Evolutionary conservation across 2,113 vertebrate genomes (phyloP).

Genomic region (Noctilio leporinus): DNA sequence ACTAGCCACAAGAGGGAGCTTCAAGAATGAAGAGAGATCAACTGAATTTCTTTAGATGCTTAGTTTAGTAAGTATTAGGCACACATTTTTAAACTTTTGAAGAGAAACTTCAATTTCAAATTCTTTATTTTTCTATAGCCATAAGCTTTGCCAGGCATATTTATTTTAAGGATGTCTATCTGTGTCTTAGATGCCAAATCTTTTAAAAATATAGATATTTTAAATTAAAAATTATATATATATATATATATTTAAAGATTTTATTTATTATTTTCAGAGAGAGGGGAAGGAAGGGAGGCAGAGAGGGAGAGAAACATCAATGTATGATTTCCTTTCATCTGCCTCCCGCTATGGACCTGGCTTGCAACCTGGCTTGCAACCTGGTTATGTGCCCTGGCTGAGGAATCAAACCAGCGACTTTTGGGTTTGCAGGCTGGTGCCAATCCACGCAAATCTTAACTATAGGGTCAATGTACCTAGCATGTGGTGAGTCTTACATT

Average conservation of each 20-base stretch:
- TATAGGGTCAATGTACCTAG: background rate
- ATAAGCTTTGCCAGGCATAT: background rate
- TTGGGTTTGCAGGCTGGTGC: too few species aligned
- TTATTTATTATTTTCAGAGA: too few species aligned
- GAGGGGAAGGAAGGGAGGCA: too few species aligned
- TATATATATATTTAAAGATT: too few species aligned
- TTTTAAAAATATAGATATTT: too few species aligned
- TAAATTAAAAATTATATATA: too few species aligned
- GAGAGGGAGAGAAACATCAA: too few species aligned
- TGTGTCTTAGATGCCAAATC: background rate
- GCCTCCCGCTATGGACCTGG: too few species aligned
- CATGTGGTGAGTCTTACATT: background rate
- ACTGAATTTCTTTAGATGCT: background rate
- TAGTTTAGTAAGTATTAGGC: background rate
- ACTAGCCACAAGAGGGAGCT: constrained; percentile 50
- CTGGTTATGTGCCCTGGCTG: too few species aligned
- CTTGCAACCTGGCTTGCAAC: too few species aligned
- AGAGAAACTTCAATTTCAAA: background rate
- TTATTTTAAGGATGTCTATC: background rate
- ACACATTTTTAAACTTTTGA: constrained; percentile 9
- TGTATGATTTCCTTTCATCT: too few species aligned
- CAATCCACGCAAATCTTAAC: constrained; percentile 22
- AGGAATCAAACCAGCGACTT: too few species aligned
- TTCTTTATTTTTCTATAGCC: background rate
- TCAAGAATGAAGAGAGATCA: background rate